Conservation (phyloP, 1,140 invertebrate species). For the Tyrophagus putrescentiae region DNA sequence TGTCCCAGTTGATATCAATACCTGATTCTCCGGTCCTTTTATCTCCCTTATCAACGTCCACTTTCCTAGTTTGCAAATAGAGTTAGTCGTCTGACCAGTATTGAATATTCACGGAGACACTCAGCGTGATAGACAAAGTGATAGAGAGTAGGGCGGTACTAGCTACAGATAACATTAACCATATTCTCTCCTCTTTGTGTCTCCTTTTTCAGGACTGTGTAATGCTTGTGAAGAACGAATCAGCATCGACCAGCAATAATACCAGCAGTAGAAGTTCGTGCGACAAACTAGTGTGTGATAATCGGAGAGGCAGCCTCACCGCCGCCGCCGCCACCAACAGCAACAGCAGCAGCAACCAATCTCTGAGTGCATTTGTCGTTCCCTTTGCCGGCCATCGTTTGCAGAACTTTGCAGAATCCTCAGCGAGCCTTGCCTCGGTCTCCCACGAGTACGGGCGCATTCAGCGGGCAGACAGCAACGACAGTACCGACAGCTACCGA, state of each 20-base stretch:
- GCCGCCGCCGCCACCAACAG: too few species aligned
- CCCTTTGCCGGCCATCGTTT: background rate
- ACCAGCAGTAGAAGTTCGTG: conserved; percentile 2
- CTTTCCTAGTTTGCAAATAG: too few species aligned
- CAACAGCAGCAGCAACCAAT: too few species aligned
- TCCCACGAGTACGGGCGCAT: background rate
- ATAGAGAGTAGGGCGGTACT: too few species aligned
- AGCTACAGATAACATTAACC: too few species aligned
- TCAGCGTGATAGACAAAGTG: too few species aligned
- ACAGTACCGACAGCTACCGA: background rate
- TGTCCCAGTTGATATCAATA: too few species aligned
- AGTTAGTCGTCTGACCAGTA: too few species aligned
- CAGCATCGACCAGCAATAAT: background rate
- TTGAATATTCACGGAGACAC: too few species aligned
- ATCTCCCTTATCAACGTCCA: too few species aligned
- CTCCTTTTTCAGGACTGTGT: background rate
- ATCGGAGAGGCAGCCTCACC: background rate
- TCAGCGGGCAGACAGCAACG: background rate
- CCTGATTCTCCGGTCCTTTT: too few species aligned
- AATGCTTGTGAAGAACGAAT: conserved; percentile 10
- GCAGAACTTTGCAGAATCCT: too few species aligned
- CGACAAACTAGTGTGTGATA: conserved; percentile 1
- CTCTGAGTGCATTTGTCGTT: conserved; percentile 9
- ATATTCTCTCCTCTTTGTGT: background rate
- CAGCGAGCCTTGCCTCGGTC: background rate